Evolutionary conservation across 2,888 invertebrate species (phyloP), one percentile per base, ranked within the genome.

Genomic region (Augiades crinisus): DNA sequence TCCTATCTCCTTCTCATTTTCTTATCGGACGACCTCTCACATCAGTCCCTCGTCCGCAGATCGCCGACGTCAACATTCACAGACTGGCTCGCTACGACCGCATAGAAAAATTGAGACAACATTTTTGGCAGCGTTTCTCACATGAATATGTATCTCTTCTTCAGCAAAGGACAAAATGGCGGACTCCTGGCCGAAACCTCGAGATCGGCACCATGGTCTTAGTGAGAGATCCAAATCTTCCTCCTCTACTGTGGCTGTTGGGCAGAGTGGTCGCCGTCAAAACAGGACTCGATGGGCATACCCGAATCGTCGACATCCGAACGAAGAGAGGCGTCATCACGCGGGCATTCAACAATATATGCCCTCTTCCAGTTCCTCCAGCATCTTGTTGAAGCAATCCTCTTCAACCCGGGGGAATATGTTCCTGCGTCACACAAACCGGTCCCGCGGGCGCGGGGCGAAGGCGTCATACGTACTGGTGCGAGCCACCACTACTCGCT

Each of bases 401-500:
- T 19, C 30, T 41, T 37, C 36, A 21, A n/a, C 14, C 24, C 40
- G 67, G 70, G 58, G 67, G 14, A 64, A 33, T 27, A 38, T 49
- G 36, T 55, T 47, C 19, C 37, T 53, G 47, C 47, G 40, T 12
- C 43, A 7, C 13, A 24, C 1, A 7, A 12, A 13, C 7, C 8
- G 7, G 22, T n/a, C n/a, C n/a, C 37, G 16, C 37, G 16, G 5
- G 10, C 37, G 19, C 10, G n/a, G n/a, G n/a, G n/a, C n/a, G n/a
- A n/a, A n/a, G n/a, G n/a, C n/a, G n/a, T n/a, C n/a, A n/a, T n/a
- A n/a, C n/a, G n/a, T n/a, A n/a, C n/a, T n/a, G n/a, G n/a, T n/a
- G n/a, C n/a, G n/a, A n/a, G n/a, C n/a, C n/a, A n/a, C n/a, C n/a
- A n/a, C n/a, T n/a, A n/a, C n/a, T n/a, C n/a, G n/a, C n/a, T n/a